Percentiles rank a stretch among this genome's conserved stretches.
Conservation (phyloP, 2,888 invertebrate genomes). For the Cephus pygmeus region DNA sequence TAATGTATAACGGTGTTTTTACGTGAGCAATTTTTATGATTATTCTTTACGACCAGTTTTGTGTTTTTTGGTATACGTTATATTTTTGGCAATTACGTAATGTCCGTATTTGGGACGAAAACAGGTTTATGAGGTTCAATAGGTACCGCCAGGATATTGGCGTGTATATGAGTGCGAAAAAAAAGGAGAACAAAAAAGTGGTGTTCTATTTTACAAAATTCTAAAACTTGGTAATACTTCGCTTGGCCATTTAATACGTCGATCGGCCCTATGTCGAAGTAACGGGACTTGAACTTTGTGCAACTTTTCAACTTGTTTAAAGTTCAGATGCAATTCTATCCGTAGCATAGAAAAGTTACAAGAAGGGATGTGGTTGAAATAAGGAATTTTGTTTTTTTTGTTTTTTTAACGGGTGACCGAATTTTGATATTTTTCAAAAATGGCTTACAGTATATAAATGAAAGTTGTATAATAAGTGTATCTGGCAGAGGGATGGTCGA, state of each 20-base stretch:
- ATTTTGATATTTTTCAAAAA: no score
- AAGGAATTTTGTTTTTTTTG: neutral
- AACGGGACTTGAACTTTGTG: slow-evolving; percentile 31
- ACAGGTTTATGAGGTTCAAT: neutral
- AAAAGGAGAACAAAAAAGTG: neutral
- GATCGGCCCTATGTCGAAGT: slow-evolving; percentile 24
- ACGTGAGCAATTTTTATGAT: neutral
- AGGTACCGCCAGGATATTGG: neutral
- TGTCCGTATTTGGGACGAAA: neutral
- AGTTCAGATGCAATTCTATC: slow-evolving; percentile 40
- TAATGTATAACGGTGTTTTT: neutral
- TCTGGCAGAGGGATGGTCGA: no score
- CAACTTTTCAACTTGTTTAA: slow-evolving; percentile 45
- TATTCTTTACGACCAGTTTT: neutral
- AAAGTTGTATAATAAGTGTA: no score
- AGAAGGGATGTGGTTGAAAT: neutral
- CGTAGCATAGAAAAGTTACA: slow-evolving; percentile 30
- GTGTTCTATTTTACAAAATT: slow-evolving; percentile 19
- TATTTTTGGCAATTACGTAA: neutral
- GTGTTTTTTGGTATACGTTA: neutral
- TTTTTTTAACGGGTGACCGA: neutral
- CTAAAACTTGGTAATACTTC: slow-evolving; percentile 34
- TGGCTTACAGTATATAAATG: no score
- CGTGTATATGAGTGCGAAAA: neutral
- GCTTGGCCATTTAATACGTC: neutral